phyloP scores from a whole-genome alignment of 35 echinoderm and acorn worm genomes.

The Heliocidaris erythrogramma region DNA sequence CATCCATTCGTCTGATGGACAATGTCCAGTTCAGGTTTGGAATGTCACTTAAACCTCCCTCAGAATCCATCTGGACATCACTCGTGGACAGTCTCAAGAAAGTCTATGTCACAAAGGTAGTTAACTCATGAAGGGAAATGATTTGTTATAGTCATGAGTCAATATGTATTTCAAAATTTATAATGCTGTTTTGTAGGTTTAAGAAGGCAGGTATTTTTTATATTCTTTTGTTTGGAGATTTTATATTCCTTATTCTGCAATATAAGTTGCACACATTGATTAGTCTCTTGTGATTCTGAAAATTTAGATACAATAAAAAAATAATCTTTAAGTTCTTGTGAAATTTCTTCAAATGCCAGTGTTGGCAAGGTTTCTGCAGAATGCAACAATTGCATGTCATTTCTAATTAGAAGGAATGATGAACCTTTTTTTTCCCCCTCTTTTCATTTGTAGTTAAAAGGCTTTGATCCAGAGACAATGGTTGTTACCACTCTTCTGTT shows the following conservation, averaged over 20 bases:
- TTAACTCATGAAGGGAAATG: background rate
- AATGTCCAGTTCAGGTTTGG: conserved; percentile 99
- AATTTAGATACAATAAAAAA: too few species aligned
- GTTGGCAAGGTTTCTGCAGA: background rate
- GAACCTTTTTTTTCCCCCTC: background rate
- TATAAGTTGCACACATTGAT: too few species aligned
- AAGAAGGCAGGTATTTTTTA: too few species aligned
- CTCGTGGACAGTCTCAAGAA: conserved; percentile 93
- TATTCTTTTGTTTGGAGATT: too few species aligned
- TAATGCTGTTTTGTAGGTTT: too few species aligned
- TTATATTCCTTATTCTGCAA: too few species aligned
- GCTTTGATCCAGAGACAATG: conserved; percentile 76
- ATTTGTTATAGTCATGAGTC: too few species aligned
- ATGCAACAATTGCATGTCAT: background rate
- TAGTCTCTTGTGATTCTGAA: too few species aligned
- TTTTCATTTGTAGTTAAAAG: conserved; percentile 81
- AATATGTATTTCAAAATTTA: too few species aligned
- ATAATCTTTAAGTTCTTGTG: background rate
- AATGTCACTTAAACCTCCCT: conserved; percentile 68
- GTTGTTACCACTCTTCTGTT: conserved; percentile 83
- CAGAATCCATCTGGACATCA: conserved; percentile 85
- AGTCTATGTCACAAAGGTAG: conserved; percentile 94
- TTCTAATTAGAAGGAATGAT: background rate
- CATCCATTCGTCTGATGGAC: conserved; percentile 97
- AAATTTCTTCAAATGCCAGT: background rate